Evolutionary conservation across 2,888 invertebrate genomes (phyloP).

Genomic region (Omphaloscelis lunosa): DNA sequence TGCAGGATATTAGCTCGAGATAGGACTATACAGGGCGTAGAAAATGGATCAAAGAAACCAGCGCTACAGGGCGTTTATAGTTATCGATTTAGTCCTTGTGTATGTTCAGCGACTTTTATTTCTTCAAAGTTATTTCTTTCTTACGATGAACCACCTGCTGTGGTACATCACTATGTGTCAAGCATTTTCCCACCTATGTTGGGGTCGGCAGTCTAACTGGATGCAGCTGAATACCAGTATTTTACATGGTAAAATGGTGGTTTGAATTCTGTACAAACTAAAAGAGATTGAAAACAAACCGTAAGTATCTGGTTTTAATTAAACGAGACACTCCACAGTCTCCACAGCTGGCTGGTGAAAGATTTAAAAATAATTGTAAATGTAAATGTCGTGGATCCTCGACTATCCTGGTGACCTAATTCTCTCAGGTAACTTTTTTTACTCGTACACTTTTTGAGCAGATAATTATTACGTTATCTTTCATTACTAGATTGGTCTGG

Average conservation of each 20-base stretch:
- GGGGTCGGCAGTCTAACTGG: not conserved
- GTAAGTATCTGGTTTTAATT: constrained; percentile 40
- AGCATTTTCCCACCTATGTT: not conserved
- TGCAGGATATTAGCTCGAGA: not conserved
- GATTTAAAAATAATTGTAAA: constrained; percentile 52
- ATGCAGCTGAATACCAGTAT: not conserved
- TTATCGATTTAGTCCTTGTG: too few relatives aligned
- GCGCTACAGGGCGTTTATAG: not conserved
- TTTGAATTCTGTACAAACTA: too few relatives aligned
- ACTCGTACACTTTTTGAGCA: not conserved
- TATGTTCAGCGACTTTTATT: not conserved
- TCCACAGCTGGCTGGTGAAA: constrained; percentile 15
- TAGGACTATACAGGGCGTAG: not conserved
- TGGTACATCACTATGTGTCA: not conserved
- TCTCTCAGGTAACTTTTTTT: constrained; percentile 22
- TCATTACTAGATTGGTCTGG: constrained; percentile 21
- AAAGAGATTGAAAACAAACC: too few relatives aligned
- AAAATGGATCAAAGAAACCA: not conserved
- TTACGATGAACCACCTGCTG: not conserved
- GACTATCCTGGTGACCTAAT: constrained; percentile 46
- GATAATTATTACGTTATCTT: constrained; percentile 29
- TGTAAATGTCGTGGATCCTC: constrained; percentile 30
- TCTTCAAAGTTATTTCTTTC: too few relatives aligned
- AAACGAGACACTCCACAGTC: constrained; percentile 23
- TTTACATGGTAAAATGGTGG: too few relatives aligned